Evolutionary conservation across 2,888 invertebrate genomes (phyloP).

Genomic region (Cephus runcator): DNA sequence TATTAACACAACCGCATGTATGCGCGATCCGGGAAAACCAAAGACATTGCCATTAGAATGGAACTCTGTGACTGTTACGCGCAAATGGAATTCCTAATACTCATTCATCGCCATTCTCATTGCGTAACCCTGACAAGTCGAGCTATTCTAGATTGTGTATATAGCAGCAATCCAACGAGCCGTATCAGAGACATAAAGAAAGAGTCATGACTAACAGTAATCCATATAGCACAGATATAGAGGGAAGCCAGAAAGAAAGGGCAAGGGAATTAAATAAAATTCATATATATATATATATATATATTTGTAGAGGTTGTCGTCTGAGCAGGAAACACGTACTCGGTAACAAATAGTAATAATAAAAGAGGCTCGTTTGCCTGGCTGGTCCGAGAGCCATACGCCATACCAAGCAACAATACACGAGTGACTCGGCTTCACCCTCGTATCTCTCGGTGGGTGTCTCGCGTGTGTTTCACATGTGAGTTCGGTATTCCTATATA

Average conservation of each 20-base stretch:
- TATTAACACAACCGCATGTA: background rate
- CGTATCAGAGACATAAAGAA: slow-evolving; percentile 20
- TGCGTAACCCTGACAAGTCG: background rate
- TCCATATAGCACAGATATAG: slow-evolving; percentile 23
- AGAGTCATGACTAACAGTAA: background rate
- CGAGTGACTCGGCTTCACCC: slow-evolving; percentile 16
- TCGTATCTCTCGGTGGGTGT: background rate
- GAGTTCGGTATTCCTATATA: background rate
- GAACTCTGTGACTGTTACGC: background rate
- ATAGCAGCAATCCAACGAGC: slow-evolving; percentile 10
- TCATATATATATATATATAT: background rate
- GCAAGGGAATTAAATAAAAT: background rate
- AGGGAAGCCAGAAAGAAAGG: background rate
- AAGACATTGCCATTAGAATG: background rate
- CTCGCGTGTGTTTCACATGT: background rate
- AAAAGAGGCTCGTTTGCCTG: slow-evolving; percentile 42
- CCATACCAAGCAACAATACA: slow-evolving; percentile 44
- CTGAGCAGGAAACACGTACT: slow-evolving; percentile 50
- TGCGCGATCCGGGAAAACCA: background rate
- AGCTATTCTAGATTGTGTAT: background rate
- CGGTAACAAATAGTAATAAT: slow-evolving; percentile 51
- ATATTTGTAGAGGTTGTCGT: slow-evolving; percentile 21
- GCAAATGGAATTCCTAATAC: background rate
- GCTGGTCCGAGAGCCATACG: slow-evolving; percentile 38
- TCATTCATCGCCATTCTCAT: background rate